Evolutionary conservation across 1,140 invertebrate genomes (phyloP), one percentile per base, ranked within the genome.

Genomic region (Calephelis nemesis): DNA sequence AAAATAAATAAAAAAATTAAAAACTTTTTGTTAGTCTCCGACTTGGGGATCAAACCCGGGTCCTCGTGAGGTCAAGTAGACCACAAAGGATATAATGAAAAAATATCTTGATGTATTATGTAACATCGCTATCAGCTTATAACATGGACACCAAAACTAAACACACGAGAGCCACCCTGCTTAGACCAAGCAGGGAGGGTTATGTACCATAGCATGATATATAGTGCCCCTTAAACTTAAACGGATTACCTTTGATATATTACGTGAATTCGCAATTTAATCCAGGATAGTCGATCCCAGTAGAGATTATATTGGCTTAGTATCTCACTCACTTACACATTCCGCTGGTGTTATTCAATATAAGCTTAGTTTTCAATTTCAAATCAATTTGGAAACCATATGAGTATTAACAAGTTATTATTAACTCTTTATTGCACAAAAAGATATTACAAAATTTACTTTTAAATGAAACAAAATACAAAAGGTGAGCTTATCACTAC

Each of bases 191-290:
- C 83, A 88, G 85, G 86, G 80, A 75, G 77, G 82, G 62, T 58
- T 81, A 80, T 83, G 81, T 87, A 86, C 81, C 65, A 58, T 81
- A 73, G 84, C 84, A 90, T 88, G 86, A 90, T 88, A 88, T 87
- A 90, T 87, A 88, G 84, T 87, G 84, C 84, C 81, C 84, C 83
- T 86, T 88, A 87, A 90, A 88, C 83, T 87, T 90, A 90, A 90
- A 87, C 84, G 88, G 88, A 90, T 90, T 90, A 90, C 88, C 85
- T 88, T 87, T 90, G 88, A 90, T 90, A 88, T 88, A 90, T 88
- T 87, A 88, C 83, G 77, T 74, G 78, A 81, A 83, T 84, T 79
- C 79, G 81, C 79, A 82, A 87, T 87, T 85, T 83, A 90, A 90
- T 88, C 85, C 88, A 79, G 78, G 82, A 83, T 86, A 90, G 83